A percentile compares a stretch with the other conserved stretches of the same genome.
Evolutionary conservation across 2,113 vertebrate genomes (phyloP).

Genomic region (Egretta garzetta): DNA sequence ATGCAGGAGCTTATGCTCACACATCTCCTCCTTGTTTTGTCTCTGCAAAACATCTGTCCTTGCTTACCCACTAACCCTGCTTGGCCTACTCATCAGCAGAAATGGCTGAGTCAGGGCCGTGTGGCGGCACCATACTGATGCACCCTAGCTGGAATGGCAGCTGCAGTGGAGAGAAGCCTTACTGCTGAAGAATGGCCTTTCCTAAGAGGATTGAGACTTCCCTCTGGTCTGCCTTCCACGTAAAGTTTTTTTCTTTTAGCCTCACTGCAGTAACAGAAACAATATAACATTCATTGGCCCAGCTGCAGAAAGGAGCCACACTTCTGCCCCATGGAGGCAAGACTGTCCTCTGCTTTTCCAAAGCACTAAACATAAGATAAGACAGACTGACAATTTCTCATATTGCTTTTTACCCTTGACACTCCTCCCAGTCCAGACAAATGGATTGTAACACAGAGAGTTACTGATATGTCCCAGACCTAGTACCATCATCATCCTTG

Average conservation of each 20-base stretch:
- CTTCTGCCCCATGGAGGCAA: background rate
- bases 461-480: background rate
- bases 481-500: background rate
- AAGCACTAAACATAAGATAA: background rate
- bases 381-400: background rate
- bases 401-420: background rate
- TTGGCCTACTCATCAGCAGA: background rate
- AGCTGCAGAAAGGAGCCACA: background rate
- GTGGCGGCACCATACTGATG: background rate
- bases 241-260: background rate
- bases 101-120: background rate
- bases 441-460: background rate
- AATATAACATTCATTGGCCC: background rate
- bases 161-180: background rate
- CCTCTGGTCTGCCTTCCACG: background rate
- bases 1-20: background rate
- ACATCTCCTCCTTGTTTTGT: background rate
- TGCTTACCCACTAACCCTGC: background rate
- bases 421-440: background rate
- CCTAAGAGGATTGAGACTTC: background rate
- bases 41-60: background rate
- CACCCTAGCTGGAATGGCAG: background rate
- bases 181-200: background rate
- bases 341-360: background rate
- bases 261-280: background rate